Base-by-base conservation (phyloP, 2,888 invertebrate genomes). In the Leucania comma region DNA sequence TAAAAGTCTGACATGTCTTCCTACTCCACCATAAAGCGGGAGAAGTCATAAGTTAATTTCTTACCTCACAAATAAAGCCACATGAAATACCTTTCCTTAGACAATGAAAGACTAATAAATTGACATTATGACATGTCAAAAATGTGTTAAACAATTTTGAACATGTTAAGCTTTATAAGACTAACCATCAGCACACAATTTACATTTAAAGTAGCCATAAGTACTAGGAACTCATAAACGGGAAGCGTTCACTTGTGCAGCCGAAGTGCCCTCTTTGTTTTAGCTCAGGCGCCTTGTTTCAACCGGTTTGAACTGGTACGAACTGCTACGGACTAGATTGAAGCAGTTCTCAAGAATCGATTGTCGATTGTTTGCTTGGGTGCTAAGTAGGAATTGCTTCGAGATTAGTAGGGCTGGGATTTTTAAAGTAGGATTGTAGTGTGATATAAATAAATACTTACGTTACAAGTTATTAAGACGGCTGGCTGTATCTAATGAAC, bases 191-290 rank as follows among this genome's bases (percentile, higher is more conserved):
- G 12, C n/a, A n/a, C n/a, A 56, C n/a, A 56, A 56, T 35, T 56
- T 29, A 62, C 32, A 60, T 48, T 75, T 57, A 35, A 71, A 67
- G 20, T 57, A 56, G 59, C 29, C 32, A 20, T 26, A 68, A 38
- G 3, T 66, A 53, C 65, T 38, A 73, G 29, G 26, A 64, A 68
- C 58, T 78, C 75, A 72, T 68, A 82, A 82, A 67, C 54, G 68
- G 68, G 48, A 81, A 77, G 68, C 78, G 56, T 61, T 80, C 67
- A 78, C 68, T 68, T 58, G 60, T 68, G 57, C 65, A 70, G 50
- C 51, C 32, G 42, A 74, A 83, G 64, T 80, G 63, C 26, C 68
- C 61, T 59, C 79, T 72, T 80, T 81, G 72, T 76, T 73, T 70
- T 62, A 76, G 70, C 51, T 73, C 68, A 71, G 66, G 66, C 67